Conservation (phyloP, 2,888 invertebrate genomes). For the Linnaemya tessellans region DNA sequence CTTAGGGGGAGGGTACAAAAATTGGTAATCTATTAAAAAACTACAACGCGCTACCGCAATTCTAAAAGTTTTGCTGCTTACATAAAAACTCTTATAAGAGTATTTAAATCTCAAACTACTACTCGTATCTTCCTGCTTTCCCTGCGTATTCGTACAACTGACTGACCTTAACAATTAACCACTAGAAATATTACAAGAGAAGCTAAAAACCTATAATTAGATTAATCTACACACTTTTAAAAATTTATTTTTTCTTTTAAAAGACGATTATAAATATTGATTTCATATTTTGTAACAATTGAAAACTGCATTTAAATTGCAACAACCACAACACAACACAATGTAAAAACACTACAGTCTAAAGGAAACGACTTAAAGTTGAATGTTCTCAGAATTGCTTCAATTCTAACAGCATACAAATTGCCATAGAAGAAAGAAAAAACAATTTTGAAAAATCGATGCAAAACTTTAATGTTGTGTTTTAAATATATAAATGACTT, state of each 20-base stretch:
- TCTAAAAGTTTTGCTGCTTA: too few species aligned
- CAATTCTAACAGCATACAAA: neutral
- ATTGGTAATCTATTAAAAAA: too few species aligned
- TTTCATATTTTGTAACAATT: slow-evolving; percentile 57
- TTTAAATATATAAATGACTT: slow-evolving; percentile 10
- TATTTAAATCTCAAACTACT: neutral
- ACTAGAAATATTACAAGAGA: slow-evolving; percentile 52
- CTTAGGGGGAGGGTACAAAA: too few species aligned
- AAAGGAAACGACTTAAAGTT: slow-evolving; percentile 37
- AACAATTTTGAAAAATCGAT: slow-evolving; percentile 13
- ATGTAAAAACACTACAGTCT: neutral
- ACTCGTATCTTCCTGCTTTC: slow-evolving; percentile 1
- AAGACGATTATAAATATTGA: slow-evolving; percentile 66
- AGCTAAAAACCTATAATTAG: slow-evolving; percentile 70
- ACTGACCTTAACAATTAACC: slow-evolving; percentile 68
- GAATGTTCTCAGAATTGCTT: slow-evolving; percentile 42
- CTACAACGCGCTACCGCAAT: too few species aligned
- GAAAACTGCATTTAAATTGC: slow-evolving; percentile 47
- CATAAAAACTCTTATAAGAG: neutral
- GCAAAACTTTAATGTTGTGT: slow-evolving; percentile 16
- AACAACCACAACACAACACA: slow-evolving; percentile 8
- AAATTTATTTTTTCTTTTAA: slow-evolving; percentile 4
- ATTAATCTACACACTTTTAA: slow-evolving; percentile 65
- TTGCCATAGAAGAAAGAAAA: neutral
- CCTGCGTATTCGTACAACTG: neutral